A percentile compares a stretch with the other conserved stretches of the same genome.
These are phyloP conservation scores for Neelides sp. DNA, from an alignment of 1,140 invertebrate genomes.

Conservation along the genomic window DNA sequence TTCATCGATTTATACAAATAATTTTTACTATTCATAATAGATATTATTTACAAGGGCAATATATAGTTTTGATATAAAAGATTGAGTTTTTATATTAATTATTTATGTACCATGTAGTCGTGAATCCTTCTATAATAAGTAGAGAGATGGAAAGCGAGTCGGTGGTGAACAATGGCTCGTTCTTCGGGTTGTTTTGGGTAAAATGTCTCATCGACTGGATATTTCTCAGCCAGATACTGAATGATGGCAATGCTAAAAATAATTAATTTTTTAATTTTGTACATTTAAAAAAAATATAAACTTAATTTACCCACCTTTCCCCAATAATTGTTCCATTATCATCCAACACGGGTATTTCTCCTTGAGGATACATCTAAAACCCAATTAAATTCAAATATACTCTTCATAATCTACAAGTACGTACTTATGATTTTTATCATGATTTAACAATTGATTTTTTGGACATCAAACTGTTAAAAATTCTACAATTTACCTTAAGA, in stretches of 20 bases:
- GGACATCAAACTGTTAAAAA: too few species aligned
- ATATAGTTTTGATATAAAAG: neutral
- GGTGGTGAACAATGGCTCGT: conserved; percentile 57
- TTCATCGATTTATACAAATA: too few species aligned
- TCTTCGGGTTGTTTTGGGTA: conserved; percentile 54
- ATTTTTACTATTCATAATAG: neutral
- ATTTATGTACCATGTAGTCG: conserved; percentile 49
- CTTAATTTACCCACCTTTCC: conserved; percentile 43
- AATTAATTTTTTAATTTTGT: neutral
- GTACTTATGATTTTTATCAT: too few species aligned
- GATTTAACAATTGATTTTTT: too few species aligned
- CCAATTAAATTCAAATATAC: neutral
- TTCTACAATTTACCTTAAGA: conserved; percentile 53
- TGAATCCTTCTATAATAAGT: conserved; percentile 58
- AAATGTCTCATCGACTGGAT: conserved; percentile 46
- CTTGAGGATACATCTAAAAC: conserved; percentile 59
- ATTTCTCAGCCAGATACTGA: conserved; percentile 62
- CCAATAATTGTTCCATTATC: conserved; percentile 55
- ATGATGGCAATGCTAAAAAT: conserved; percentile 53
- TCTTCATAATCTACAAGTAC: neutral
- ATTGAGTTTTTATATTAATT: neutral
- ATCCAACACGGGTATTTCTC: conserved; percentile 60
- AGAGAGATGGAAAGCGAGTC: conserved; percentile 59
- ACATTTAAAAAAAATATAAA: neutral
- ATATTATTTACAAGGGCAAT: neutral